Conservation (phyloP, 2,113 vertebrate genomes). For the Toxotes chatareus region DNA sequence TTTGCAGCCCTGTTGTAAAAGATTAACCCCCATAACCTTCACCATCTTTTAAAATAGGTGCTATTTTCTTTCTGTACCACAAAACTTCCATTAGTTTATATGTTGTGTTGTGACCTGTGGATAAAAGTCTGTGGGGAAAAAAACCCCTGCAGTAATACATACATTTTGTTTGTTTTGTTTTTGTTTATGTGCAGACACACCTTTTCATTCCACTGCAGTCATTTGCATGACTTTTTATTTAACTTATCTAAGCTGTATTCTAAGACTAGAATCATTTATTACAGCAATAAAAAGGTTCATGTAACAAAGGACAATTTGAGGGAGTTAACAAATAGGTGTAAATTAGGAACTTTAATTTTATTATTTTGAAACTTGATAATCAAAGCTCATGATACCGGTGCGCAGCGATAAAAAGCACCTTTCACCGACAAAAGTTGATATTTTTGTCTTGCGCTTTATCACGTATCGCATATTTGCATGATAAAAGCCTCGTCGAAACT, state of each 20-base stretch:
- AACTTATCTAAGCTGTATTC: not conserved
- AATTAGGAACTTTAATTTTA: not conserved
- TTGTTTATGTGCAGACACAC: too few species aligned
- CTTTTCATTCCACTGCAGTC: too few species aligned
- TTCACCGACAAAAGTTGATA: too few species aligned
- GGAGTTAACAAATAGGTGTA: not conserved
- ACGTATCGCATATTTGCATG: not conserved
- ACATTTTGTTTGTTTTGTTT: too few species aligned
- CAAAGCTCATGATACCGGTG: not conserved
- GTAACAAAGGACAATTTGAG: too few species aligned
- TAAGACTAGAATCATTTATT: too few species aligned
- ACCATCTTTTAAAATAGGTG: not conserved
- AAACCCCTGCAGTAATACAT: too few species aligned
- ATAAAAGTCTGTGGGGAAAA: too few species aligned
- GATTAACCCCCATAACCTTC: not conserved
- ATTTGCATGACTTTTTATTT: too few species aligned
- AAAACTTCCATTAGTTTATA: too few species aligned
- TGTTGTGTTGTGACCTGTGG: not conserved
- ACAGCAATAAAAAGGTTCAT: too few species aligned
- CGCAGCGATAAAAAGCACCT: too few species aligned
- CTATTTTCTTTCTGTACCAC: not conserved
- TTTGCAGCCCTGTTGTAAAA: not conserved
- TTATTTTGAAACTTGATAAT: not conserved
- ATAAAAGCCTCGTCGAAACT: constrained; percentile 60
- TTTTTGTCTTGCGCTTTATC: not conserved